Base-by-base conservation (phyloP, 2,113 vertebrate genomes). In the Donacobius atricapilla region DNA sequence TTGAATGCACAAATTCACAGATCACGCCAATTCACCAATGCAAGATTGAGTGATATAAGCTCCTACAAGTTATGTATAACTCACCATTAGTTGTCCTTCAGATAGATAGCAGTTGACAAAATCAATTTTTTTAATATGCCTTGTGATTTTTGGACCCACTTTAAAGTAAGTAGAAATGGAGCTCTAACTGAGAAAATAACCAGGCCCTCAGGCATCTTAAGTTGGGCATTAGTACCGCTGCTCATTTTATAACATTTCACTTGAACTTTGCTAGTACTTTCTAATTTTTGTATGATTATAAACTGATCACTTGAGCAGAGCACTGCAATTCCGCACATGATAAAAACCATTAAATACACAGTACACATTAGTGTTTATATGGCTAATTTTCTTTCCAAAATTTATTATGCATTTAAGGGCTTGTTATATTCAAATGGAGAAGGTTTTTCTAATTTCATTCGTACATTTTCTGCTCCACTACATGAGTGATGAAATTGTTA, bases 341-440 rank as follows among this genome's bases (percentile, higher is more conserved):
- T 82, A 61, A 88, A 95, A 90, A n/a, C 2, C 18, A 60, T 76
- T 83, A 90, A 88, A 85, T 90, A 90, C n/a, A 73, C 31, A 61
- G 37, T 48, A 24, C 2, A 8, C 33, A 50, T 79, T 83, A 80
- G 37, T 83, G 50, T 92, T 94, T 92, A 57, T 86, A 44, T 77
- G 73, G 63, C 79, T 95, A 54, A 83, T 88, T 95, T 93, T 93
- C 45, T 70, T 94, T 80, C 48, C 61, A 63, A 77, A 94, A 82
- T 69, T 51, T 45, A 70, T 94, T 96, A 45, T 7, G 13, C 57
- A 84, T 90, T 91, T 89, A 68, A 83, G 21, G 22, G 21, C 21
- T 66, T 68, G 6, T 63, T 87, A 30, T 58, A 83, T 39, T 90
- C 71, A 94, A 93, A 92, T 83, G 50, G 51, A 93, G 70, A 65